phyloP scores from a whole-genome alignment of 2,113 vertebrate genomes.

The Nothobranchius kuhntae region DNA sequence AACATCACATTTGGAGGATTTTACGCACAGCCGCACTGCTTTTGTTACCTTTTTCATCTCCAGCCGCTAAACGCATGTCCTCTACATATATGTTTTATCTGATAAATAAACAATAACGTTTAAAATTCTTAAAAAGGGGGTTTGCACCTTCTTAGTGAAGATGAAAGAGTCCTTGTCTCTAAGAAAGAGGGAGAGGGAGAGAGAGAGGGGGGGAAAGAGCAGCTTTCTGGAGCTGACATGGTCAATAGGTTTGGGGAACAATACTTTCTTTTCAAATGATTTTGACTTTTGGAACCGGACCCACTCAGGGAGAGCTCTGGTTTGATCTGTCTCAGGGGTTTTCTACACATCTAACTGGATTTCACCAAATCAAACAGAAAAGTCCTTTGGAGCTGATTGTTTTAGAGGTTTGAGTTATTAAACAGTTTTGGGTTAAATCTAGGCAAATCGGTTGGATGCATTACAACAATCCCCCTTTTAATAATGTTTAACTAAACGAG shows the following conservation, averaged over 20 bases:
- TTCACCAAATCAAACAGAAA: neutral
- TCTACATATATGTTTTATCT: neutral
- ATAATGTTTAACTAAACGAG: too few relatives aligned
- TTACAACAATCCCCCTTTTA: too few relatives aligned
- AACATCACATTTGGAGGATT: slow-evolving; percentile 46
- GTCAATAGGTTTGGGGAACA: slow-evolving; percentile 48
- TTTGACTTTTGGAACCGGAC: slow-evolving; percentile 60
- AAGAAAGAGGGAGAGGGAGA: neutral
- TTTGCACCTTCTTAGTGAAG: neutral
- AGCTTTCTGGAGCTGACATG: slow-evolving; percentile 28
- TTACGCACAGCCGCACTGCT: slow-evolving; percentile 21
- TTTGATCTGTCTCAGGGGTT: slow-evolving; percentile 6
- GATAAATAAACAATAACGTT: slow-evolving; percentile 24
- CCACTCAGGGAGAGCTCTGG: slow-evolving; percentile 32
- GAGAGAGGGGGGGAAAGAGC: neutral
- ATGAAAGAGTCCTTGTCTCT: slow-evolving; percentile 41
- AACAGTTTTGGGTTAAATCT: neutral
- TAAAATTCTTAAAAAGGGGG: neutral
- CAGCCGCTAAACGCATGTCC: neutral
- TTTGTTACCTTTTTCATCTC: too few relatives aligned
- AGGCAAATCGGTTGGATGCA: too few relatives aligned
- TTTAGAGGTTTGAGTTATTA: slow-evolving; percentile 1
- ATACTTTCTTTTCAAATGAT: slow-evolving; percentile 59
- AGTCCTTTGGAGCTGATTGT: neutral
- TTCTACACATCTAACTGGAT: neutral